Percentiles rank a stretch among this genome's conserved stretches.
Conservation (phyloP, 2,797 vertebrate species). For the Ctenochaetus hawaiiensis region DNA sequence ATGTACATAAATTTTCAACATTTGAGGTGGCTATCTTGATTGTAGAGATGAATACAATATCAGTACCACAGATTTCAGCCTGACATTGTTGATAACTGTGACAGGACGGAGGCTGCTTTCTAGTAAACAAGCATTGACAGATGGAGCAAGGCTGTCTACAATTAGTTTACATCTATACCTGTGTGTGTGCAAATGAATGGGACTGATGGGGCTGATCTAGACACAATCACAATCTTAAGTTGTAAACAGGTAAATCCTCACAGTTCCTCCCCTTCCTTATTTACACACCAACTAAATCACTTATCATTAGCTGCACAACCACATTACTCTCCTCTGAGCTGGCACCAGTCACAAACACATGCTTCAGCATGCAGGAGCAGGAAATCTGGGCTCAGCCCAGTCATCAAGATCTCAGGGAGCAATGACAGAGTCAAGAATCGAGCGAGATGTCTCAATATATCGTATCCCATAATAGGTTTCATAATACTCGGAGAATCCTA, state of each 20-base stretch:
- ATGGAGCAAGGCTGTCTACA: neutral
- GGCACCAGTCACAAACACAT: conserved; percentile 42
- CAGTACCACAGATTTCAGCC: neutral
- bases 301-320: conserved; percentile 13
- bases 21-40: neutral
- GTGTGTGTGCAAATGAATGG: neutral
- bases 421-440: neutral
- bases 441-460: neutral
- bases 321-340: conserved; percentile 37
- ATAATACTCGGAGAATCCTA: neutral
- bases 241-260: neutral
- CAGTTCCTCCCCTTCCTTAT: neutral
- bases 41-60: neutral
- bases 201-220: neutral
- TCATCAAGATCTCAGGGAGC: conserved; percentile 29
- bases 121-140: neutral
- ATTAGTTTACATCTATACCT: neutral
- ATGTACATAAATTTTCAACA: neutral
- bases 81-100: neutral
- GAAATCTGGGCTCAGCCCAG: conserved; percentile 28
- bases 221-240: neutral
- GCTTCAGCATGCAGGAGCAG: conserved; percentile 39
- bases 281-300: conserved; percentile 17
- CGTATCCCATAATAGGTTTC: neutral
- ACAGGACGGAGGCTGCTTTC: neutral